A percentile compares a stretch with the other conserved stretches of the same genome.
These are phyloP conservation scores for Trisateles emortualis DNA, from an alignment of 2,888 invertebrate species.

Conservation along the genomic window DNA sequence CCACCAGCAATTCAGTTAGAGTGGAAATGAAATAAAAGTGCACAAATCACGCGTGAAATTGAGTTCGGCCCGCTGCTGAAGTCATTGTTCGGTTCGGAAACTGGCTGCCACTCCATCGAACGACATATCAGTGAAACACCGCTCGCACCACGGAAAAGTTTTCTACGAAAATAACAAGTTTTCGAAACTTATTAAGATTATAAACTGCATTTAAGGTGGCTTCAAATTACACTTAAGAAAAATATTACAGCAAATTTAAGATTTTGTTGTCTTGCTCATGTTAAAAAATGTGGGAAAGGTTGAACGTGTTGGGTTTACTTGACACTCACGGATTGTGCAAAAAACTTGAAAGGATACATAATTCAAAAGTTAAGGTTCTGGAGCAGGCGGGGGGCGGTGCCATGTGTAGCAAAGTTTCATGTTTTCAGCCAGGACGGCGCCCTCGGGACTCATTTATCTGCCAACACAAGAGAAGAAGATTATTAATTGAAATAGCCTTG, in stretches of 20 bases:
- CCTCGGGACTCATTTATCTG: conserved; percentile 75
- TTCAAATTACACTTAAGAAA: neutral
- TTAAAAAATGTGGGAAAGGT: too few relatives aligned
- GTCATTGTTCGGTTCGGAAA: conserved; percentile 72
- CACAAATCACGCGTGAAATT: conserved; percentile 86
- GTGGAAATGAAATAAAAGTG: conserved; percentile 81
- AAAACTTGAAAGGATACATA: conserved; percentile 74
- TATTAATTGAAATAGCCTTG: conserved; percentile 80
- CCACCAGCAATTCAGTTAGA: conserved; percentile 59
- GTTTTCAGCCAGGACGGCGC: conserved; percentile 71
- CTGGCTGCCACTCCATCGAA: conserved; percentile 57
- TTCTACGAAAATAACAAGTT: conserved; percentile 26
- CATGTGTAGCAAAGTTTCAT: conserved; percentile 73
- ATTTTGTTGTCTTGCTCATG: too few relatives aligned
- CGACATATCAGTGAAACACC: conserved; percentile 44
- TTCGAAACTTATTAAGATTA: conserved; percentile 27
- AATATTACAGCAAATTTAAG: conserved; percentile 34
- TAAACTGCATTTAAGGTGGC: conserved; percentile 11
- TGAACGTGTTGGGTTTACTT: conserved; percentile 52
- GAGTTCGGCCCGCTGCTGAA: conserved; percentile 75
- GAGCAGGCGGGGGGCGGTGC: conserved; percentile 58
- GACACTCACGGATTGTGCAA: conserved; percentile 60
- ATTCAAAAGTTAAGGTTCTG: conserved; percentile 70
- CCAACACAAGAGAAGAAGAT: conserved; percentile 69
- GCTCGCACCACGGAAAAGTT: conserved; percentile 25